A percentile compares a stretch with the other conserved stretches of the same genome.
These are phyloP conservation scores for Drosophila takahashii DNA, from an alignment of 1,140 invertebrate genomes.

Conservation along the genomic window DNA sequence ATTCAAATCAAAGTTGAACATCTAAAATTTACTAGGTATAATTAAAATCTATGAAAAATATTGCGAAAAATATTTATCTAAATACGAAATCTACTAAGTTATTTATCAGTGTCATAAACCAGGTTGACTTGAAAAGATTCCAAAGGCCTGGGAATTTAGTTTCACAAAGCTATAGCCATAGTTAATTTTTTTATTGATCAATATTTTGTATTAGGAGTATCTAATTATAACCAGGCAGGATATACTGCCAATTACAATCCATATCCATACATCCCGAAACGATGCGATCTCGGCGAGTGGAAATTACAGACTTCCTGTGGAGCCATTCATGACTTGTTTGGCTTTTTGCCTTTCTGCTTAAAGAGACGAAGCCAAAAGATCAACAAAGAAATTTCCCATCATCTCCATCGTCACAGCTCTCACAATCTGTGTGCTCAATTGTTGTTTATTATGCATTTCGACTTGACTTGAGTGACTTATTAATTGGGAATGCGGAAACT, in stretches of 20 bases:
- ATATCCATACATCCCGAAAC: not conserved
- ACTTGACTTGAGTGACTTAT: constrained; percentile 57
- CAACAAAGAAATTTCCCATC: constrained; percentile 32
- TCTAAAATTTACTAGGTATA: too few species aligned
- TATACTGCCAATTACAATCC: not conserved
- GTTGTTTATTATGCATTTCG: constrained; percentile 41
- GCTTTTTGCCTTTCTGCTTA: not conserved
- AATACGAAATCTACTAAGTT: too few species aligned
- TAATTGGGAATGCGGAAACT: constrained; percentile 67
- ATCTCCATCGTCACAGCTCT: constrained; percentile 6
- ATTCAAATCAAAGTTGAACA: too few species aligned
- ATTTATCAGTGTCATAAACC: too few species aligned
- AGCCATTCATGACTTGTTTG: not conserved
- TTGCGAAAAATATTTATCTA: too few species aligned
- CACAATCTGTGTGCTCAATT: constrained; percentile 13
- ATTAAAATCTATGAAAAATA: too few species aligned
- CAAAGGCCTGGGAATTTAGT: too few species aligned
- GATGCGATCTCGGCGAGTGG: not conserved
- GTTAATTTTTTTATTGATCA: too few species aligned
- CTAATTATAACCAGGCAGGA: not conserved
- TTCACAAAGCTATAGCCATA: too few species aligned
- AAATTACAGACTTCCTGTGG: constrained; percentile 15
- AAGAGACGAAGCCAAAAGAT: constrained; percentile 24
- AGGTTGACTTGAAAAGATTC: too few species aligned
- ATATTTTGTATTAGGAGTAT: not conserved